Evolutionary conservation across 2,113 vertebrate genomes (phyloP), one percentile per base, ranked within the genome.

Genomic region (Gavialis gangeticus): DNA sequence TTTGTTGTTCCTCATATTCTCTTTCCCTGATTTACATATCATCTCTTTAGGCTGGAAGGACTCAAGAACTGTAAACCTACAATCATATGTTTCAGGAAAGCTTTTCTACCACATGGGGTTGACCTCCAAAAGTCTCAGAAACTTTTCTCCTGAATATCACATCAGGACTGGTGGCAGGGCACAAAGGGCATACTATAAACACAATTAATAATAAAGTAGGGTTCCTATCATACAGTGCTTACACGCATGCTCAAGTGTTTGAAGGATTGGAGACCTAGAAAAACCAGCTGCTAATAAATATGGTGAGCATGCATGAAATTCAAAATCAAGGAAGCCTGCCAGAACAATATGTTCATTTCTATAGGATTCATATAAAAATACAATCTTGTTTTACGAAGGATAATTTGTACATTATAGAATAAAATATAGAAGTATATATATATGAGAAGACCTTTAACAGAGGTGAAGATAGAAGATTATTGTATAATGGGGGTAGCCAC

Each of bases 191-290:
- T 46, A 46, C 34, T 73, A 14, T 73, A 73, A 34, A 9, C 46
- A 46, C 46, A 9, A 46, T 9, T 46, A 34, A 37, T 80, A 82
- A 54, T 0, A 0, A 9, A 64, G 63, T 14, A 71, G 1, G 1
- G 76, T 13, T 22, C 71, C n/a, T 0, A 0, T 9, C 12, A 16
- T 21, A 21, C 27, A 66, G 30, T 2, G 5, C 8, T 3, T 11
- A 2, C 3, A 54, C 18, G 6, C 0, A 3, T 24, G 56, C 64
- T 78, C 15, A 57, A 75, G 78, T 1, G 0, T 63, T 84, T n/a
- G 63, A 14, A n/a, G 25, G 85, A 87, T 30, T 28, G 62, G 5
- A 14, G n/a, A n/a, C 71, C 37, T 62, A 66, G 1, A 4, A 90
- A 90, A 88, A 10, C 63, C 0, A 1, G n/a, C 4, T 63, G 34